These are phyloP conservation scores for Bolinopsis microptera DNA, from an alignment of 37 sponge, comb jelly and placozoan species.

Conservation along the genomic window DNA sequence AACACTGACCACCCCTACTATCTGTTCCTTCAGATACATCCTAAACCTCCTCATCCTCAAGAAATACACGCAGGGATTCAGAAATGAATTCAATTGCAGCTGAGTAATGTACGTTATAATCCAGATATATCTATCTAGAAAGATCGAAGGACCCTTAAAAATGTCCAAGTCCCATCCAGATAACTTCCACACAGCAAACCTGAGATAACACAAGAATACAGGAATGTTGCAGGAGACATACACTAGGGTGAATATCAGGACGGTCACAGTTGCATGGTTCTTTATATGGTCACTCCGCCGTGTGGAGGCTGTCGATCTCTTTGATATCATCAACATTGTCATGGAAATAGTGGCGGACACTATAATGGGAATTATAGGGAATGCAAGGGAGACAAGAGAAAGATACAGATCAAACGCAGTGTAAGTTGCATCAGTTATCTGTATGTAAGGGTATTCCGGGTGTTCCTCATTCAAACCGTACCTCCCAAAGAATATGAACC, in stretches of 20 bases:
- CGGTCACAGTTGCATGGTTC: neutral
- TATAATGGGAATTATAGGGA: neutral
- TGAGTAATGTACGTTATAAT: neutral
- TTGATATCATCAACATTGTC: neutral
- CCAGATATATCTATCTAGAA: slow-evolving; percentile 12
- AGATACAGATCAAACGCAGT: neutral
- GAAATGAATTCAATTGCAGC: neutral
- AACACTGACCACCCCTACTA: neutral
- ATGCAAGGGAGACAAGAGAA: neutral
- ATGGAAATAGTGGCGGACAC: neutral
- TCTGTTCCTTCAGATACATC: neutral
- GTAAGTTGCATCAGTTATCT: neutral
- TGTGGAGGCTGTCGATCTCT: neutral
- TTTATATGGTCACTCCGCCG: neutral
- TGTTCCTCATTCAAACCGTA: neutral
- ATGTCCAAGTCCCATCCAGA: neutral
- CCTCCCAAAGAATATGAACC: neutral
- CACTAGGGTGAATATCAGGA: neutral
- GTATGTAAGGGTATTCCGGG: slow-evolving; percentile 3
- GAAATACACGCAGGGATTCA: neutral
- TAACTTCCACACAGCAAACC: neutral
- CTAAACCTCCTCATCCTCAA: neutral
- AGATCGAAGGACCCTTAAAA: neutral
- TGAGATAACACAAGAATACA: neutral
- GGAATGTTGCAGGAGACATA: slow-evolving; percentile 2